phyloP scores from a whole-genome alignment of 1,140 invertebrate species.

The Archivesica marissinica region DNA sequence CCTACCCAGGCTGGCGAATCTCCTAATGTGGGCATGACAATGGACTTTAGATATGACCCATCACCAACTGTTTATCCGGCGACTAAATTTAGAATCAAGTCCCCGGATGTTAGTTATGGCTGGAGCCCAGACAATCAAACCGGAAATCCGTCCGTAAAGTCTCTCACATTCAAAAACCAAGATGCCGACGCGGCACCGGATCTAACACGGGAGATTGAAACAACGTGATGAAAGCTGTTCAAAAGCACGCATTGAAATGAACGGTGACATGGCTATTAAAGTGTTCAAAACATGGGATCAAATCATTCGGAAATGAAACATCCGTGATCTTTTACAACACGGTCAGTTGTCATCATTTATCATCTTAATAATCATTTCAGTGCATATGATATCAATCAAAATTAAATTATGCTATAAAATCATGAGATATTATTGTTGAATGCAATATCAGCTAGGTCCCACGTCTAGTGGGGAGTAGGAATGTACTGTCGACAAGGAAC shows the following conservation, averaged over 20 bases:
- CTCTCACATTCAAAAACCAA: slow-evolving; percentile 56
- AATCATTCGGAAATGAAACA: no score
- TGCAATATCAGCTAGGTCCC: no score
- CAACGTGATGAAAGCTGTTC: slow-evolving; percentile 25
- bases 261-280: no score
- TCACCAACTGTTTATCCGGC: slow-evolving; percentile 46
- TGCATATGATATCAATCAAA: no score
- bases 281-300: slow-evolving; percentile 21
- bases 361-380: no score
- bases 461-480: no score
- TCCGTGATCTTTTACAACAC: no score
- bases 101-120: slow-evolving; percentile 48
- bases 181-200: slow-evolving; percentile 55
- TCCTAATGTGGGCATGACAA: slow-evolving; percentile 50
- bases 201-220: slow-evolving; percentile 56
- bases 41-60: slow-evolving; percentile 59
- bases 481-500: no score
- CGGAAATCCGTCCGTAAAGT: slow-evolving; percentile 35
- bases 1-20: neutral
- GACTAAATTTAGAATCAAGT: slow-evolving; percentile 64
- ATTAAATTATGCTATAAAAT: no score
- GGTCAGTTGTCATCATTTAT: no score
- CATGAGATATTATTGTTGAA: no score
- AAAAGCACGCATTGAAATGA: neutral
- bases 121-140: slow-evolving; percentile 39